Evolutionary conservation across 2,888 invertebrate genomes (phyloP).

Genomic region (Ditylenchus weischeri): DNA sequence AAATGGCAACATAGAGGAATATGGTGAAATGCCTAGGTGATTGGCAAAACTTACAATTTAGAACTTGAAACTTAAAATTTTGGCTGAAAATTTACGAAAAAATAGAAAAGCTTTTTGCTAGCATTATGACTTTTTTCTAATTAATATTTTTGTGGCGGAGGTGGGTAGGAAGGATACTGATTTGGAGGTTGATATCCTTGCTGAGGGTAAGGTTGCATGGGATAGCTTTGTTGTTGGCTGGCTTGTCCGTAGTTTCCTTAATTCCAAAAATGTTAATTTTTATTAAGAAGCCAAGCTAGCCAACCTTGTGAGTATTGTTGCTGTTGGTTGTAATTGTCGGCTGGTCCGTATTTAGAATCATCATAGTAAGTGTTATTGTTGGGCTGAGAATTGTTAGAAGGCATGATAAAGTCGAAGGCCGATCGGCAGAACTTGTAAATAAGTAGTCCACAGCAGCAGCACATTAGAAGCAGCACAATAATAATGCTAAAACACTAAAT

Average conservation of each 20-base stretch:
- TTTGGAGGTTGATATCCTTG: constrained; percentile 18
- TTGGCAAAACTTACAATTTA: too few species aligned
- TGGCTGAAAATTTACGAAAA: too few species aligned
- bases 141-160: constrained; percentile 8
- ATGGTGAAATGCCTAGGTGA: too few species aligned
- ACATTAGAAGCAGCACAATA: constrained; percentile 42
- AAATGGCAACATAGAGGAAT: too few species aligned
- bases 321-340: background rate
- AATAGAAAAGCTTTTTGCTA: too few species aligned
- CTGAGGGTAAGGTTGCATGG: constrained; percentile 41
- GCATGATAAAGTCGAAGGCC: constrained; percentile 43
- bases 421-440: constrained; percentile 48
- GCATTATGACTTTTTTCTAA: too few species aligned
- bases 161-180: constrained; percentile 15
- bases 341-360: constrained; percentile 5
- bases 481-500: constrained; percentile 48
- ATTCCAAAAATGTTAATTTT: too few species aligned
- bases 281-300: background rate
- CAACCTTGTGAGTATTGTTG: constrained; percentile 9
- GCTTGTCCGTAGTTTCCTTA: constrained; percentile 8
- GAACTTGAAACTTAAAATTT: too few species aligned
- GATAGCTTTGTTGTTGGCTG: constrained; percentile 27
- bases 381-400: constrained; percentile 31
- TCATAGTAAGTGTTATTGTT: constrained; percentile 18
- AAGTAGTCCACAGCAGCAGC: constrained; percentile 49